phyloP scores from a whole-genome alignment of 2,888 invertebrate genomes.

The Blastobasis lacticolella region DNA sequence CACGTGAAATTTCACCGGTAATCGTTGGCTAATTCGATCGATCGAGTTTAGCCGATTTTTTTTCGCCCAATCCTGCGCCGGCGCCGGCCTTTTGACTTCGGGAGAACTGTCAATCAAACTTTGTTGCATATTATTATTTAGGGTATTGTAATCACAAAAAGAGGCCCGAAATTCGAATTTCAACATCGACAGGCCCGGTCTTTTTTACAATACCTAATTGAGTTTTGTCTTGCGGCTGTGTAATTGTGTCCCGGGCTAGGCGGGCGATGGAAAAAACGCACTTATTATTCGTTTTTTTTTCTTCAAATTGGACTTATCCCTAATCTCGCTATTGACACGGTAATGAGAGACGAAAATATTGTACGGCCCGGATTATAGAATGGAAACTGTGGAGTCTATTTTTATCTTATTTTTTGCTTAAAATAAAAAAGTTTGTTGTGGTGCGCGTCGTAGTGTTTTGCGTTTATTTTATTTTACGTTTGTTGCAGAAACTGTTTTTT shows the following conservation, averaged over 20 bases:
- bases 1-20: conserved; percentile 63
- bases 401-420: not conserved
- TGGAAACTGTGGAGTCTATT: conserved; percentile 28
- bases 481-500: no score
- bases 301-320: conserved; percentile 66
- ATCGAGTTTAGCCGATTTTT: conserved; percentile 37
- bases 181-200: conserved; percentile 39
- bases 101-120: conserved; percentile 60
- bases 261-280: conserved; percentile 47
- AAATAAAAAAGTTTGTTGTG: not conserved
- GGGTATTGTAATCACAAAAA: conserved; percentile 42
- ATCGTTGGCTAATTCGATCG: conserved; percentile 64
- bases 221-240: conserved; percentile 52
- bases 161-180: conserved; percentile 30
- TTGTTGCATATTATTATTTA: conserved; percentile 56
- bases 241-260: conserved; percentile 48
- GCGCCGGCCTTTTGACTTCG: conserved; percentile 32
- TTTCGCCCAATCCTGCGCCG: conserved; percentile 21
- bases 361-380: conserved; percentile 37
- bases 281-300: conserved; percentile 44
- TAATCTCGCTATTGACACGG: conserved; percentile 71
- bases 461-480: no score
- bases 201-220: conserved; percentile 30
- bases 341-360: conserved; percentile 68
- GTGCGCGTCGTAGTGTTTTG: not conserved